These are phyloP conservation scores for Cremastobaeus sp. DNA, from an alignment of 2,888 invertebrate species.

Conservation along the genomic window DNA sequence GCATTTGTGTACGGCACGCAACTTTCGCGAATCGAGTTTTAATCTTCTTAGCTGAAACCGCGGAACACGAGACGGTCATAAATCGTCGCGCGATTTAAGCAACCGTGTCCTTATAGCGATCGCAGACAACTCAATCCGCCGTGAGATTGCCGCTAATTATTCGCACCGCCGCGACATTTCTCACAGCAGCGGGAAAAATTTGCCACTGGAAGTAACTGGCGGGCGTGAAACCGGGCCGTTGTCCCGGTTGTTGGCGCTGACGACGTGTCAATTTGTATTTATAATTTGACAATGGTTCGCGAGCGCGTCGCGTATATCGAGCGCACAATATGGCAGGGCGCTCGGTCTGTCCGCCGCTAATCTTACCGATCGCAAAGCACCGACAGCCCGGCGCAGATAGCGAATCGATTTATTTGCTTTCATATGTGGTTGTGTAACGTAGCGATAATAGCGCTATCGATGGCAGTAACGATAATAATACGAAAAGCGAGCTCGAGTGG, in stretches of 20 bases:
- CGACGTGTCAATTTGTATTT: constrained; percentile 38
- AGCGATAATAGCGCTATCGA: constrained; percentile 44
- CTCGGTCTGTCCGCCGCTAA: constrained; percentile 5
- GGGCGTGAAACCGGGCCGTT: too few relatives aligned
- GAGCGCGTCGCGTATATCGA: neutral
- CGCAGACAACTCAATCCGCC: too few relatives aligned
- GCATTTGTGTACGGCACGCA: too few relatives aligned
- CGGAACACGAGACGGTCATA: too few relatives aligned
- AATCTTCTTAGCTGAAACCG: too few relatives aligned
- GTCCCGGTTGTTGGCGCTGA: constrained; percentile 10
- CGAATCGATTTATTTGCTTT: constrained; percentile 37
- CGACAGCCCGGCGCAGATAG: constrained; percentile 13
- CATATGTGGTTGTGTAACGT: constrained; percentile 36
- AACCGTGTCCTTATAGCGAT: too few relatives aligned
- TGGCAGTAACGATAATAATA: constrained; percentile 43
- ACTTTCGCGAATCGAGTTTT: too few relatives aligned
- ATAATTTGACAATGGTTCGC: constrained; percentile 30
- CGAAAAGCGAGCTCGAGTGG: constrained; percentile 45
- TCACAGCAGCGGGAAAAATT: too few relatives aligned
- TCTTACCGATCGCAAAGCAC: constrained; percentile 18
- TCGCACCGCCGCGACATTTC: too few relatives aligned
- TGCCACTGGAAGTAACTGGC: too few relatives aligned
- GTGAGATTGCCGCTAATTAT: too few relatives aligned
- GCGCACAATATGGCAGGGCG: constrained; percentile 18
- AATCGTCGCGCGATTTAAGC: too few relatives aligned